Evolutionary conservation across 2,113 vertebrate genomes (phyloP).

Genomic region (Vimba vimba): DNA sequence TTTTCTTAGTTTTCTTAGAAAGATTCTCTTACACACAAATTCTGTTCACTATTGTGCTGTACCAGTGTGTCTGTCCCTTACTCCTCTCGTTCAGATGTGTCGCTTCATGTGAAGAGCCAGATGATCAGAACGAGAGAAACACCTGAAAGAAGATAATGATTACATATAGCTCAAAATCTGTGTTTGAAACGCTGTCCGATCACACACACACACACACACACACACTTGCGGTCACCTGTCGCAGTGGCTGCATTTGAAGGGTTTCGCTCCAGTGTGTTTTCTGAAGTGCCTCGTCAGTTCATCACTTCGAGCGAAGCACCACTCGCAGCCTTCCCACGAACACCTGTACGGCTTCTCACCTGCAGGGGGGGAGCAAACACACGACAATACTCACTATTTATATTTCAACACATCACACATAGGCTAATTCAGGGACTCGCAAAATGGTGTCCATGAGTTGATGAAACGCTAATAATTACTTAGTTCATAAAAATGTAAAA

Average conservation of each 20-base stretch:
- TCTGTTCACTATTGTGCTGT: neutral
- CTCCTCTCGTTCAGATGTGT: conserved; percentile 85
- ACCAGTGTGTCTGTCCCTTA: conserved; percentile 43
- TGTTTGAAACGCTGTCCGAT: neutral
- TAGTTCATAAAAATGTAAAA: neutral
- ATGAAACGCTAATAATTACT: neutral
- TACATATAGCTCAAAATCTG: neutral
- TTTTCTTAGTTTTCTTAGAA: too few species aligned
- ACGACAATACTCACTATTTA: neutral
- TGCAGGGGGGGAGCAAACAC: conserved; percentile 60
- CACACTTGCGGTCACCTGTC: conserved; percentile 83
- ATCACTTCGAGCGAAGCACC: conserved; percentile 97
- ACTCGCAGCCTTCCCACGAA: conserved; percentile 98
- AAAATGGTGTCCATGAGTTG: neutral
- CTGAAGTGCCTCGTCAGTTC: conserved; percentile 98
- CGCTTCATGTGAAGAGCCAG: conserved; percentile 99
- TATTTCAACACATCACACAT: neutral
- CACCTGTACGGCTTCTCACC: conserved; percentile 99
- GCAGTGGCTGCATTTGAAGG: conserved; percentile 98
- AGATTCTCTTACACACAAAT: neutral
- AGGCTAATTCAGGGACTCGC: neutral
- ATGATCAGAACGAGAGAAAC: conserved; percentile 98
- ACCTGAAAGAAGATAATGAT: conserved; percentile 75
- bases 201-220: conserved; percentile 5
- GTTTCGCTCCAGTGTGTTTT: conserved; percentile 99